These are phyloP conservation scores for Cebidichthys violaceus DNA, from an alignment of 2,113 vertebrate genomes.

Conservation along the genomic window DNA sequence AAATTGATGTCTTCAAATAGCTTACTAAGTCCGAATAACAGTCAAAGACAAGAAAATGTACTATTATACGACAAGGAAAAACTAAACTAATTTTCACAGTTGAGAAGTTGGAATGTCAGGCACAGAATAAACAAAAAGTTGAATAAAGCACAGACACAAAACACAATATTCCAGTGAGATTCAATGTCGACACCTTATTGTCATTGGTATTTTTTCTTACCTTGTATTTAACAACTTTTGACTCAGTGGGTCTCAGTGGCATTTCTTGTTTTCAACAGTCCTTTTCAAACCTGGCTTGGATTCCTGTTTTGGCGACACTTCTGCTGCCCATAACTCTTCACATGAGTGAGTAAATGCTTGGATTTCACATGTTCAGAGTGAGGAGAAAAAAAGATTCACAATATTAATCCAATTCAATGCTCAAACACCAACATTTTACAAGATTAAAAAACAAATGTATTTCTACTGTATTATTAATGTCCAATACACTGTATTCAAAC, in stretches of 20 bases:
- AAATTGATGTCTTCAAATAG: neutral
- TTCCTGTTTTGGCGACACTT: neutral
- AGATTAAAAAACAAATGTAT: neutral
- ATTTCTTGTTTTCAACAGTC: neutral
- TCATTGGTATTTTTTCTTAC: neutral
- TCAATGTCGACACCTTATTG: neutral
- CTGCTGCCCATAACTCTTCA: neutral
- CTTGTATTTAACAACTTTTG: neutral
- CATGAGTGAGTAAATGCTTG: neutral
- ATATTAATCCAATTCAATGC: neutral
- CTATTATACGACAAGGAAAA: neutral
- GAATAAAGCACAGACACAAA: neutral
- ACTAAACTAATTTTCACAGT: neutral
- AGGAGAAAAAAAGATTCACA: neutral
- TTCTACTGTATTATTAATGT: neutral
- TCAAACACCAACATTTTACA: neutral
- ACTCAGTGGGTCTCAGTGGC: neutral
- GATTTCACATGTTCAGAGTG: neutral
- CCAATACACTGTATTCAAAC: neutral
- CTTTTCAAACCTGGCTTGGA: constrained; percentile 1
- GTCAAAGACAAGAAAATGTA: neutral
- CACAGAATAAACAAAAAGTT: neutral
- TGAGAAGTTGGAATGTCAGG: neutral
- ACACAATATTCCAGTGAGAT: neutral
- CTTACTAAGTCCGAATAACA: neutral